A percentile compares a stretch with the other conserved stretches of the same genome.
phyloP scores from a whole-genome alignment of 2,888 invertebrate genomes.

The Nowickia ferox region DNA sequence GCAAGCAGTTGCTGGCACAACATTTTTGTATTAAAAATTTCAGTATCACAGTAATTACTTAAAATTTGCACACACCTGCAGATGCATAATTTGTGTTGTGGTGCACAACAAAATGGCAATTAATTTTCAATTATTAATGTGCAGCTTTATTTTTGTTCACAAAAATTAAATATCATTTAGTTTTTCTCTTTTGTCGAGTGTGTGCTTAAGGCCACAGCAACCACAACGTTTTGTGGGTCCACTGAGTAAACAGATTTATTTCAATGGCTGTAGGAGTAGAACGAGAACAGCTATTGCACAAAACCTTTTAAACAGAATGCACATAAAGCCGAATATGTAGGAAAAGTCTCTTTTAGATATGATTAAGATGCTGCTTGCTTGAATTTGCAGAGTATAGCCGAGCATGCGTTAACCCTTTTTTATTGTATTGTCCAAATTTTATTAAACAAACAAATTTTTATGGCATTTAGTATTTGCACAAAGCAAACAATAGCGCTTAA shows the following conservation, averaged over 20 bases:
- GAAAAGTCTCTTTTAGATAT: too few species aligned
- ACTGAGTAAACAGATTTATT: conserved; percentile 21
- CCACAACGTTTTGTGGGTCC: conserved; percentile 48
- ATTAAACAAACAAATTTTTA: too few species aligned
- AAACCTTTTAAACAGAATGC: background rate
- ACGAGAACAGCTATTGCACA: background rate
- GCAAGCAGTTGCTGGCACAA: too few species aligned
- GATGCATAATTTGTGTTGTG: conserved; percentile 49
- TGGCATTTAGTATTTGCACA: too few species aligned
- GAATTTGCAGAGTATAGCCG: too few species aligned
- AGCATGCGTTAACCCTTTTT: too few species aligned
- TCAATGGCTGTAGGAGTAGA: background rate
- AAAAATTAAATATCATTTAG: conserved; percentile 62
- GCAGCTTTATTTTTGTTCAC: conserved; percentile 53
- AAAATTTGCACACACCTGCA: background rate
- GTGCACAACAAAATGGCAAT: conserved; percentile 66
- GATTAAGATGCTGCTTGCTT: too few species aligned
- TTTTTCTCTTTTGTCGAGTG: background rate
- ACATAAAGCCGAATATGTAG: too few species aligned
- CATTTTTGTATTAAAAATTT: too few species aligned
- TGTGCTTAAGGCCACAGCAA: conserved; percentile 47
- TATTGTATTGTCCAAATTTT: too few species aligned
- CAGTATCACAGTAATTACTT: too few species aligned
- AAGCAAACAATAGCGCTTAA: conserved; percentile 8
- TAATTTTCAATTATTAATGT: conserved; percentile 71